A percentile compares a stretch with the other conserved stretches of the same genome.
These are phyloP conservation scores for Danio tinwini DNA, from an alignment of 2,797 vertebrate genomes.

Conservation along the genomic window DNA sequence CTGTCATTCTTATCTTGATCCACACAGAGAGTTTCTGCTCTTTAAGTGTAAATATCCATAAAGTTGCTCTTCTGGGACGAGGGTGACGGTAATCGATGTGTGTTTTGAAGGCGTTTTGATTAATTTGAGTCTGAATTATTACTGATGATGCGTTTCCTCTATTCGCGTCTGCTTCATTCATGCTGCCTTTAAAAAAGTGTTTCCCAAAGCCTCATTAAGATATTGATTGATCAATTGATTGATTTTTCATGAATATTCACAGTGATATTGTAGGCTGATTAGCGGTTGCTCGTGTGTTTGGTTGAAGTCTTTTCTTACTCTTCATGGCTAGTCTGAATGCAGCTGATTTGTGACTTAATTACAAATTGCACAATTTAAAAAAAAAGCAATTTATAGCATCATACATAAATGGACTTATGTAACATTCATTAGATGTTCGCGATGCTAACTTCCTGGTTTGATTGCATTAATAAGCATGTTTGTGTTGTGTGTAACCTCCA, in stretches of 20 bases:
- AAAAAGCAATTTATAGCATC: conserved; percentile 30
- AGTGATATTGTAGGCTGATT: conserved; percentile 24
- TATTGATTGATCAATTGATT: conserved; percentile 33
- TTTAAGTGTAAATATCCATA: no score
- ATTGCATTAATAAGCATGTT: conserved; percentile 22
- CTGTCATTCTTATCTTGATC: no score
- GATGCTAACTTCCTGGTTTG: neutral
- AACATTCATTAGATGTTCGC: conserved; percentile 12
- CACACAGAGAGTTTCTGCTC: no score
- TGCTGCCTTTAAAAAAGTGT: conserved; percentile 38
- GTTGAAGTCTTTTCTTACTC: neutral
- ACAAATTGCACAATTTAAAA: conserved; percentile 13
- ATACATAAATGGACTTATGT: conserved; percentile 13
- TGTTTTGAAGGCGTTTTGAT: conserved; percentile 54
- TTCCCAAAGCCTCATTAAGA: conserved; percentile 35
- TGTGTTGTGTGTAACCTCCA: neutral
- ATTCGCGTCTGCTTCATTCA: conserved; percentile 56
- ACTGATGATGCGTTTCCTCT: conserved; percentile 76
- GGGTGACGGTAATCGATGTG: conserved; percentile 68
- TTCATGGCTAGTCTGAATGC: conserved; percentile 19
- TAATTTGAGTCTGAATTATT: conserved; percentile 63
- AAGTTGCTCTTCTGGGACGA: no score
- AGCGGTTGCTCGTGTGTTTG: conserved; percentile 27
- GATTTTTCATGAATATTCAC: conserved; percentile 45
- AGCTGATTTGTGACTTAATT: conserved; percentile 26